Evolutionary conservation across 1,140 invertebrate species (phyloP).

Genomic region (Leucophenga varia): DNA sequence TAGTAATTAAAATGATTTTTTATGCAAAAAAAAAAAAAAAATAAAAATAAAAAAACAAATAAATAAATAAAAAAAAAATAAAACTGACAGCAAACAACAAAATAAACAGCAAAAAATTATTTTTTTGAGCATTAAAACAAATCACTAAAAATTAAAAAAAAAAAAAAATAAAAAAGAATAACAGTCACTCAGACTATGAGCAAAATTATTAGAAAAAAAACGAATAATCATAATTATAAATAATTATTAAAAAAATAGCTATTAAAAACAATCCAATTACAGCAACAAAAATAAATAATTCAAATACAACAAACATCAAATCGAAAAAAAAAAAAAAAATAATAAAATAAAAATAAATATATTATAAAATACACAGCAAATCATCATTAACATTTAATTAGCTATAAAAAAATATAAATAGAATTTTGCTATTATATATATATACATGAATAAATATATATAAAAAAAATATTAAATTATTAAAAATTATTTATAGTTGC

Average conservation of each 20-base stretch:
- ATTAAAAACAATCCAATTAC: too few relatives aligned
- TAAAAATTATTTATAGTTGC: slow-evolving; percentile 5
- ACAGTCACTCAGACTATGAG: neutral
- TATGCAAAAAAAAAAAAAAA: too few relatives aligned
- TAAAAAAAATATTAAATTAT: slow-evolving; percentile 13
- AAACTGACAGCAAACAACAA: neutral
- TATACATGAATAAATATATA: slow-evolving; percentile 7
- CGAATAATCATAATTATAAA: too few relatives aligned
- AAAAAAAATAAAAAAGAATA: neutral
- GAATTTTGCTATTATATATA: slow-evolving; percentile 7
- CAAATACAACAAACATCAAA: neutral
- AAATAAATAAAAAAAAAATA: too few relatives aligned
- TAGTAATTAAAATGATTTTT: too few relatives aligned
- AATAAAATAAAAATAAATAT: neutral
- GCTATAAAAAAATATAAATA: too few relatives aligned
- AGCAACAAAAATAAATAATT: neutral
- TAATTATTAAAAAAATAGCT: too few relatives aligned
- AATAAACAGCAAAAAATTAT: neutral
- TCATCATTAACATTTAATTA: too few relatives aligned
- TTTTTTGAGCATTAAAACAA: slow-evolving; percentile 1
- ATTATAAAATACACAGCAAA: too few relatives aligned
- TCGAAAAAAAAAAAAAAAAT: too few relatives aligned
- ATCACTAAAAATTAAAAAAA: neutral
- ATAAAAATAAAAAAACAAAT: too few relatives aligned
- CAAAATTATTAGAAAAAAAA: neutral